Conservation (phyloP, 2,113 vertebrate species). For the Eptatretus burgeri region DNA sequence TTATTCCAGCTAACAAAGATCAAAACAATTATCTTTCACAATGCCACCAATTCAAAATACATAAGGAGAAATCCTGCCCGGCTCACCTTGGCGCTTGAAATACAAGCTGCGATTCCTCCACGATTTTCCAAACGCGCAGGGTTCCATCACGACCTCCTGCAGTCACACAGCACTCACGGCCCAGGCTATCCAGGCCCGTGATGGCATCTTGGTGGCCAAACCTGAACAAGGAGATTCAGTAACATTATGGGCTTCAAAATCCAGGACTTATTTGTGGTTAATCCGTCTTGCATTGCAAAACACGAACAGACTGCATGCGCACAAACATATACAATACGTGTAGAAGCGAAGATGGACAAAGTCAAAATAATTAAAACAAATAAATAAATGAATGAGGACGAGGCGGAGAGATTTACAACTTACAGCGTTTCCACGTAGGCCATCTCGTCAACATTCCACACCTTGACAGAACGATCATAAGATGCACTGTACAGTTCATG, state of each 20-base stretch:
- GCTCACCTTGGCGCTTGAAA: conserved; percentile 72
- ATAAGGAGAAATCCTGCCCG: too few species aligned
- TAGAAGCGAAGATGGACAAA: too few species aligned
- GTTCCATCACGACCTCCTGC: conserved; percentile 53
- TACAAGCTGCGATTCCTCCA: conserved; percentile 71
- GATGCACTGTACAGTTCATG: conserved; percentile 72
- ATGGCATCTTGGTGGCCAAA: conserved; percentile 70
- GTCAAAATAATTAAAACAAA: too few species aligned
- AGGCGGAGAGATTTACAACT: conserved; percentile 15
- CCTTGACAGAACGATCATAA: conserved; percentile 62
- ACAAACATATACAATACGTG: too few species aligned
- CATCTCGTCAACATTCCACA: conserved; percentile 78
- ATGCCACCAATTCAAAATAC: too few species aligned
- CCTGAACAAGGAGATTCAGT: conserved; percentile 15
- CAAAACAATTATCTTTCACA: too few species aligned
- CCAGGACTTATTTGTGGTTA: too few species aligned
- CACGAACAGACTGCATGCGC: too few species aligned
- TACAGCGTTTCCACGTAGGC: conserved; percentile 77
- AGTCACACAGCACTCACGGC: conserved; percentile 67
- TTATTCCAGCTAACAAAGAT: too few species aligned
- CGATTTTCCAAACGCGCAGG: conserved; percentile 74
- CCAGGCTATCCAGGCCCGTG: conserved; percentile 51
- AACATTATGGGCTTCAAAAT: too few species aligned
- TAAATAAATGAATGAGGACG: too few species aligned
- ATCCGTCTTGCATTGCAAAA: too few species aligned